Evolutionary conservation across 2,888 invertebrate genomes (phyloP).

Genomic region (Petrophora chlorosata): DNA sequence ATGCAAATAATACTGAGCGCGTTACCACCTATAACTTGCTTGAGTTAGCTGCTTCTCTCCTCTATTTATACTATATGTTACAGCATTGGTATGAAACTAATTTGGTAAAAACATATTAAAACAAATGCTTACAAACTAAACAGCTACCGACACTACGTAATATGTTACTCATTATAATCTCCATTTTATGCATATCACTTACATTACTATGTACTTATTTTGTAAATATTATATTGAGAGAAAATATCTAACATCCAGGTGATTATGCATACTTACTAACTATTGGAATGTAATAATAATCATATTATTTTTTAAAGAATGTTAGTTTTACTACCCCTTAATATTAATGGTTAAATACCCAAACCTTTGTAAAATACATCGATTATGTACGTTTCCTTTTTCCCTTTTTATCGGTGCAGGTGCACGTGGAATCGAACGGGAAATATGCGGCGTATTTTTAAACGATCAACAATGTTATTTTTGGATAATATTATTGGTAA

Average conservation of each 20-base stretch:
- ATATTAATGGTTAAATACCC: slow-evolving; percentile 75
- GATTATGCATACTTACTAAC: slow-evolving; percentile 68
- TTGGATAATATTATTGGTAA: slow-evolving; percentile 3
- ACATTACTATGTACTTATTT: slow-evolving; percentile 28
- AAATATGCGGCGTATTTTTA: slow-evolving; percentile 8
- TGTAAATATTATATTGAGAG: slow-evolving; percentile 43
- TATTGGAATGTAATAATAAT: slow-evolving; percentile 74
- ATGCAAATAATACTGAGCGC: slow-evolving; percentile 10
- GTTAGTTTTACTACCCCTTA: slow-evolving; percentile 76
- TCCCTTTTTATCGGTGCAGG: background rate
- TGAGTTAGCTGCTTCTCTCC: slow-evolving; percentile 47
- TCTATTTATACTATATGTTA: slow-evolving; percentile 63
- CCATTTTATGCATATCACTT: slow-evolving; percentile 44
- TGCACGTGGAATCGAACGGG: background rate
- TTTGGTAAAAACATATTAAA: slow-evolving; percentile 70
- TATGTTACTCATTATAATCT: slow-evolving; percentile 73
- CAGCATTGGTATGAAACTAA: slow-evolving; percentile 81
- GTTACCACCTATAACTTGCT: slow-evolving; percentile 10
- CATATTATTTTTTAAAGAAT: slow-evolving; percentile 48
- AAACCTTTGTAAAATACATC: slow-evolving; percentile 57
- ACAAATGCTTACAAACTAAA: slow-evolving; percentile 70
- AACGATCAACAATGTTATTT: background rate
- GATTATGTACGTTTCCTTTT: slow-evolving; percentile 27
- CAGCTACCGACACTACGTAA: slow-evolving; percentile 68
- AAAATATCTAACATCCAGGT: slow-evolving; percentile 36